Base-by-base conservation (phyloP, 2,797 vertebrate genomes). In the Channallabes apus region DNA sequence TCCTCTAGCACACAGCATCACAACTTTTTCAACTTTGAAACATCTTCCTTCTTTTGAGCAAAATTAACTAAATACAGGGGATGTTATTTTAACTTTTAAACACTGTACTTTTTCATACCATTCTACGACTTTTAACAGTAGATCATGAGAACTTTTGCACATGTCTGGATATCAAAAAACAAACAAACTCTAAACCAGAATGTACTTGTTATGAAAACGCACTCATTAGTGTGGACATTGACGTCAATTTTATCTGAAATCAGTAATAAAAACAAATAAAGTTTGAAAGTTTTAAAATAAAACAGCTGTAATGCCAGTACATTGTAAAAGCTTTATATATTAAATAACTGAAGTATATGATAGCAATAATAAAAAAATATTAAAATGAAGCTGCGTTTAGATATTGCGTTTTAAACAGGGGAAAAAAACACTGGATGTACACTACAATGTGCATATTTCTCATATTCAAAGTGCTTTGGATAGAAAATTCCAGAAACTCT, bases 381-480 rank as follows among this genome's bases (percentile, higher is more conserved):
- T 54, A 83, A 80, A 80, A 86, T 67, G 89, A 87, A 59, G 11
- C 3, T 29, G 29, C 7, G 86, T 72, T 46, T 27, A 84, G 58
- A 80, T 80, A 56, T 56, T 80, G 51, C 79, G 62, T 80, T 87
- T 83, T 80, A 83, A 64, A 89, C 65, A 65, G 58, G 4, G 83
- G 56, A 38, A 84, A 82, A 73, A 68, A 76, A 83, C 75, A 65
- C 73, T 76, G 83, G 87, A 71, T 12, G 46, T 51, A 51, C 46
- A 51, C 83, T 82, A 88, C 79, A 73, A 82, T 88, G 78, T 84
- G 87, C 76, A 87, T 78, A 64, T 73, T 84, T 88, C 82, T 87
- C 72, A 86, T 87, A 87, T 91, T 91, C 93, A 94, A 95, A 95
- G 93, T 95, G 94, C 95, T 94, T 94, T 90, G 91, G 90, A 91